These are phyloP conservation scores for Heterodera carotae DNA, from an alignment of 1,140 invertebrate species.

Conservation along the genomic window DNA sequence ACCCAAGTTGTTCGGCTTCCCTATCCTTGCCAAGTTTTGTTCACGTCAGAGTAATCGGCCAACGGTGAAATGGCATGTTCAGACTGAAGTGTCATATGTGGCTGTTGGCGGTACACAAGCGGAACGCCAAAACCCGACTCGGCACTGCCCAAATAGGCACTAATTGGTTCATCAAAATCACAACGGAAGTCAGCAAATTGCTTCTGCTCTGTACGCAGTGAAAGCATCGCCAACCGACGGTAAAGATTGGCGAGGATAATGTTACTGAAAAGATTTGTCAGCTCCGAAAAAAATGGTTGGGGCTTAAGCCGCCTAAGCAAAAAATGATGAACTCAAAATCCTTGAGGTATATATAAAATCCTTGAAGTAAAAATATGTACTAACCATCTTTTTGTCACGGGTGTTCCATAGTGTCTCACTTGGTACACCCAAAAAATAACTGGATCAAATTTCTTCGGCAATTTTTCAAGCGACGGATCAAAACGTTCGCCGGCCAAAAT, in stretches of 20 bases:
- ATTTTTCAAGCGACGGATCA: conserved; percentile 62
- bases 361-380: neutral
- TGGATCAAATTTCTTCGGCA: conserved; percentile 57
- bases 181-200: conserved; percentile 46
- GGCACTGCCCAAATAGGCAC: conserved; percentile 32
- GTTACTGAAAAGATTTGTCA: conserved; percentile 48
- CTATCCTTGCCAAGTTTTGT: conserved; percentile 40
- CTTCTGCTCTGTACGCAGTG: conserved; percentile 24
- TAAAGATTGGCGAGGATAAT: conserved; percentile 58
- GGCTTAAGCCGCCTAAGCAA: no score
- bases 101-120: conserved; percentile 56
- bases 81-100: conserved; percentile 55
- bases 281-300: no score
- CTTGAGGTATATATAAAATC: no score
- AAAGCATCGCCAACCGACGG: conserved; percentile 38
- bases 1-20: neutral
- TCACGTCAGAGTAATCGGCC: conserved; percentile 38
- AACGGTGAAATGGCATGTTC: conserved; percentile 37
- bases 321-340: no score
- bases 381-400: conserved; percentile 58
- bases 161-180: conserved; percentile 53
- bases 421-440: conserved; percentile 60
- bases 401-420: conserved; percentile 51
- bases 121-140: conserved; percentile 35
- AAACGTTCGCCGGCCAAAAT: conserved; percentile 62